Base-by-base conservation (phyloP, 2,888 invertebrate genomes). In the Micoletzkya japonica region DNA sequence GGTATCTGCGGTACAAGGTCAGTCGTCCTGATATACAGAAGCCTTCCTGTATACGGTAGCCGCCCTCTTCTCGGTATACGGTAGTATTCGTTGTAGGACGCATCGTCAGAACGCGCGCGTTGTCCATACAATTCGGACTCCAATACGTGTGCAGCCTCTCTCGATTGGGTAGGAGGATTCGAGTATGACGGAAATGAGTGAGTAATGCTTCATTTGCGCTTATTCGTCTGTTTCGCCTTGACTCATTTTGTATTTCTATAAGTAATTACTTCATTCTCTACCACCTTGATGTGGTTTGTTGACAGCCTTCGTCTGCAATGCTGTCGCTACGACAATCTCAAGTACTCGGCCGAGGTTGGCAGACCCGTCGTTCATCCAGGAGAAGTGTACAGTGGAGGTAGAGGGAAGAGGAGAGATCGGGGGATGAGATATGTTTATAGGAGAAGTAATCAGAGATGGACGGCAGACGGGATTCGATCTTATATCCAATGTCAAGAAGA, bases 151-250 rank as follows among this genome's bases (percentile, higher is more conserved):
- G 63, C 75, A 24, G 77, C 74, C 30, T 74, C 78, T 30, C 73
- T 77, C 70, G 74, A 75, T 20, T 80, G 82, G 82, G 80, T 82
- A 30, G 79, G 78, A 71, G 79, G 81, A 72, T 89, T 94, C 92
- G 87, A 92, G 91, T 77, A 93, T 91, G 84, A 96, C 88, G 87
- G 95, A 92, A 63, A 77, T 76, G 57, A 72, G 76, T 74, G 4
- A 20, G 26, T 26, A n/a, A 17, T 44, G 26, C 14, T 37, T 2
- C 7, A 26, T 26, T 32, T 34, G 17, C 17, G 7, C 7, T 39
- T 39, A 39, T 24, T 49, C 49, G 20, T 4, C 20, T n/a, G 49
- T 6, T 24, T 49, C 49, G 24, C 14, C 3, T 49, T 49, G 49
- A 49, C 3, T 3, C 3, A 14, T 14, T 2, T 49, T 49, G 3